A percentile compares a stretch with the other conserved stretches of the same genome.
Conservation (phyloP, 2,113 vertebrate genomes). For the Ciconia boyciana region DNA sequence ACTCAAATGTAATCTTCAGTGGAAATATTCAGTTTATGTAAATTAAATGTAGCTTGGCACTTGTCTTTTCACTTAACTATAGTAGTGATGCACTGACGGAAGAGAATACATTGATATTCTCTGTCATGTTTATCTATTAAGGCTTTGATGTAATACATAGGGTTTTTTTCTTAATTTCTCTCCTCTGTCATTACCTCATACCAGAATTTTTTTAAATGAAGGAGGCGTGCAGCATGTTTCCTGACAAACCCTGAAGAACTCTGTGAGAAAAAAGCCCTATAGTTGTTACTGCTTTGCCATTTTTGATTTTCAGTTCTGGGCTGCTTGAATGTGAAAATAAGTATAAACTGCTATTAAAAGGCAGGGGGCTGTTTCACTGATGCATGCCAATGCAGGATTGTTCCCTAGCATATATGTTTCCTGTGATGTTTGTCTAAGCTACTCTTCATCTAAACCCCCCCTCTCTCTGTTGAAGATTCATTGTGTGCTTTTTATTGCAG, state of each 20-base stretch:
- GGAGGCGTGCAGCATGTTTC: neutral
- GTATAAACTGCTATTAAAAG: neutral
- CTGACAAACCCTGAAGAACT: neutral
- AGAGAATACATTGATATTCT: neutral
- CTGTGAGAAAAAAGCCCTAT: neutral
- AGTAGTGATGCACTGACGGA: neutral
- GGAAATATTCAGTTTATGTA: neutral
- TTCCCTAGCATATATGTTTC: neutral
- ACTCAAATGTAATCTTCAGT: neutral
- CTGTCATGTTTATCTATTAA: neutral
- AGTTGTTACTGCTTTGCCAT: neutral
- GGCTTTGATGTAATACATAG: neutral
- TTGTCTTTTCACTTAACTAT: neutral
- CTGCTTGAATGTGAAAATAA: neutral
- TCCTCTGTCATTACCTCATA: neutral
- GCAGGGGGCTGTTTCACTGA: neutral
- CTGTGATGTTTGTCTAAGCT: neutral
- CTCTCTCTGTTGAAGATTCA: neutral
- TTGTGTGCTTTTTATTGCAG: neutral
- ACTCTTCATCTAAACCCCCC: neutral
- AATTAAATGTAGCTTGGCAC: neutral
- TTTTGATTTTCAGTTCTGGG: neutral
- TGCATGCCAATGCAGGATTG: neutral
- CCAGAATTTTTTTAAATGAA: neutral
- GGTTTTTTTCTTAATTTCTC: neutral